Evolutionary conservation across 1,140 invertebrate genomes (phyloP).

Genomic region (Zaprionus lachaisei): DNA sequence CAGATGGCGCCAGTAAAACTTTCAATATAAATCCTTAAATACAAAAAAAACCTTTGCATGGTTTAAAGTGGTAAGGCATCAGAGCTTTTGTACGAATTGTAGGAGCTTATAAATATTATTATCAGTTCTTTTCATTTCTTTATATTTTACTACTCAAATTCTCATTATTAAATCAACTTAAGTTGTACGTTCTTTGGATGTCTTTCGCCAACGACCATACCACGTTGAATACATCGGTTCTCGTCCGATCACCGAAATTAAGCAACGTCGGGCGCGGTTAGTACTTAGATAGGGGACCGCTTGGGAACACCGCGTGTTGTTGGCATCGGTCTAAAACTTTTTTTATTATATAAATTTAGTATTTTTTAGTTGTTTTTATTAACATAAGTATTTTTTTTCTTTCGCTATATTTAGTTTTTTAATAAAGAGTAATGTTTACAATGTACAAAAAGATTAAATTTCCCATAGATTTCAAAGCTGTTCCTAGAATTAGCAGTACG

Average conservation of each 20-base stretch:
- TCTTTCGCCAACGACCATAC: constrained; percentile 68
- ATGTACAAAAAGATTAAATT: constrained; percentile 6
- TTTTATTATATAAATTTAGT: not conserved
- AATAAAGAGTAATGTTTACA: not conserved
- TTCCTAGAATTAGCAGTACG: not conserved
- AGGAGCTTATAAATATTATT: not conserved
- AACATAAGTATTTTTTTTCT: not conserved
- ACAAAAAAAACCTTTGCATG: not conserved
- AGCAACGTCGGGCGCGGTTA: constrained; percentile 86
- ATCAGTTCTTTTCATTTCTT: not conserved
- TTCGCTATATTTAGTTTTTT: not conserved
- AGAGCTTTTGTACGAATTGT: too few species aligned
- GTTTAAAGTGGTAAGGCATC: too few species aligned
- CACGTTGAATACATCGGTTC: constrained; percentile 85
- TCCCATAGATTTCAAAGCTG: not conserved
- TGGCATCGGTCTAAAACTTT: not conserved
- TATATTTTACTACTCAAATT: not conserved
- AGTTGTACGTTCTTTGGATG: not conserved
- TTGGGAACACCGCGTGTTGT: constrained; percentile 60
- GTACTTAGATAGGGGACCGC: constrained; percentile 87
- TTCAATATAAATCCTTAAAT: not conserved
- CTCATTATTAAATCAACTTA: too few species aligned
- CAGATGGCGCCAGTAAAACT: constrained; percentile 30
- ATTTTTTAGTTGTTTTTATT: not conserved
- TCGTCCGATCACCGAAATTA: constrained; percentile 87